These are phyloP conservation scores for Phenganax stokvisi DNA, from an alignment of 92 coral and sea anemone species.

Conservation along the genomic window DNA sequence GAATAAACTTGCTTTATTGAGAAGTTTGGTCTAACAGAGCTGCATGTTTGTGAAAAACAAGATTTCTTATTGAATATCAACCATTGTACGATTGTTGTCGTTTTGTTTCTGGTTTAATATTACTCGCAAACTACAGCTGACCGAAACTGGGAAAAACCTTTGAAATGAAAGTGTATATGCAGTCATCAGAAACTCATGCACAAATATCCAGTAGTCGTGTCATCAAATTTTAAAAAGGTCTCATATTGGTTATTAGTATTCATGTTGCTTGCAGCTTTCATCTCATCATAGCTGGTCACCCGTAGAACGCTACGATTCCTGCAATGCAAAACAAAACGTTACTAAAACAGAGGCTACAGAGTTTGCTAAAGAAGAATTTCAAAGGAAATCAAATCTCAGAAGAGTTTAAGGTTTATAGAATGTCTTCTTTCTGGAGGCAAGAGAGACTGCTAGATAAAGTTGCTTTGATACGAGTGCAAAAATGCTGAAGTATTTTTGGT, in stretches of 20 bases:
- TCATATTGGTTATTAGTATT: neutral
- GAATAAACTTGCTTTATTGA: too few relatives aligned
- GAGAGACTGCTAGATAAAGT: neutral
- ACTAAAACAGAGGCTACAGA: neutral
- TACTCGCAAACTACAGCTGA: too few relatives aligned
- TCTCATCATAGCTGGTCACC: neutral
- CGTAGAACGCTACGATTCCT: neutral
- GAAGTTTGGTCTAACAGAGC: too few relatives aligned
- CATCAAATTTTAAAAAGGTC: neutral
- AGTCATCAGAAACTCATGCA: too few relatives aligned
- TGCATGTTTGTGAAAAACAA: too few relatives aligned
- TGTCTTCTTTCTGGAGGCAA: neutral
- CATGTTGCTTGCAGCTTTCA: neutral
- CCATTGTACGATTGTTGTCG: too few relatives aligned
- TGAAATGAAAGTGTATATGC: too few relatives aligned
- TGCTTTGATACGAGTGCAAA: neutral
- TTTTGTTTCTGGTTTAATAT: too few relatives aligned
- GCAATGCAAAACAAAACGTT: neutral
- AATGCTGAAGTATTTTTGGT: neutral
- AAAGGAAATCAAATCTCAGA: neutral
- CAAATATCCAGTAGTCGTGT: neutral
- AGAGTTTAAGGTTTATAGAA: neutral
- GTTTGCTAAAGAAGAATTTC: neutral
- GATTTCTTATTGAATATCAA: too few relatives aligned
- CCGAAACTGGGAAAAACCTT: too few relatives aligned